A percentile compares a stretch with the other conserved stretches of the same genome.
These are phyloP conservation scores for Vidua chalybeata DNA, from an alignment of 2,113 vertebrate species.

Conservation along the genomic window DNA sequence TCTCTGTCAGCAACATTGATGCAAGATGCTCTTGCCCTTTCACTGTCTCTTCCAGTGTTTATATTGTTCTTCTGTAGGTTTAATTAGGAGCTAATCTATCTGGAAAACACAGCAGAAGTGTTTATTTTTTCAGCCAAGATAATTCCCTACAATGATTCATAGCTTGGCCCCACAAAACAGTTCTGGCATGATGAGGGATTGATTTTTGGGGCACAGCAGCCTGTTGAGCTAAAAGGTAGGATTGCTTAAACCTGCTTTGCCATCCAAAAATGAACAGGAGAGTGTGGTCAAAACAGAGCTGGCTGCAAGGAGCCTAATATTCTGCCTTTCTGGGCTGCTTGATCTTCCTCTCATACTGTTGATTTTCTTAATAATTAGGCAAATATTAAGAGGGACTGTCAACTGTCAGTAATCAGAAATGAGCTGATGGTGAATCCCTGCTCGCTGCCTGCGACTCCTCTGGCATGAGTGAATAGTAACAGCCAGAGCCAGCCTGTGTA, in stretches of 20 bases:
- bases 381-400: not conserved
- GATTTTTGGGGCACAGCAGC: not conserved
- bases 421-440: not conserved
- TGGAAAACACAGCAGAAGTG: not conserved
- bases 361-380: not conserved
- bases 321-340: not conserved
- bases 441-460: rapidly evolving
- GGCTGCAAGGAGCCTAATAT: not conserved
- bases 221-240: not conserved
- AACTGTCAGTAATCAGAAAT: not conserved
- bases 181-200: not conserved
- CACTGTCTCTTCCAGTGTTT: not conserved
- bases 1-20: not conserved
- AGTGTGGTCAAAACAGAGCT: not conserved
- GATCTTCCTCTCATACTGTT: not conserved
- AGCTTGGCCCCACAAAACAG: not conserved
- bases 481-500: not conserved
- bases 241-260: not conserved
- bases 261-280: not conserved
- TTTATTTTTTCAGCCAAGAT: not conserved
- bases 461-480: not conserved
- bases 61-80: not conserved
- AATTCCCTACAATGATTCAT: not conserved
- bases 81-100: not conserved
- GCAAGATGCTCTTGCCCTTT: not conserved